Percentiles rank a stretch among this genome's conserved stretches.
phyloP scores from a whole-genome alignment of 2,113 vertebrate genomes.

The Leptodactylus fuscus region DNA sequence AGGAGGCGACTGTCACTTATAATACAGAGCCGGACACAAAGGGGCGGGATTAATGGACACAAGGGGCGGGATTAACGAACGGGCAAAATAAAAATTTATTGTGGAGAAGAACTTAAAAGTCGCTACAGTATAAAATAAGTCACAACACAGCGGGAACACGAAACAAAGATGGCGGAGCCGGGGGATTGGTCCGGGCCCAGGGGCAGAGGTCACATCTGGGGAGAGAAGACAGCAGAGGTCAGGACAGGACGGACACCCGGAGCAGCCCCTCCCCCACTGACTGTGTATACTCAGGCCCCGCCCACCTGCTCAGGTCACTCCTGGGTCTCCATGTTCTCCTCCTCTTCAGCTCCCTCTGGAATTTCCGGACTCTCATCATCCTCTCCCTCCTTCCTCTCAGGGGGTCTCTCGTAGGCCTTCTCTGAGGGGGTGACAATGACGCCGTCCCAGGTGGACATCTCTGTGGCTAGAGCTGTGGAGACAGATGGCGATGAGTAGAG shows the following conservation, averaged over 20 bases:
- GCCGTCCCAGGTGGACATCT: conserved; percentile 97
- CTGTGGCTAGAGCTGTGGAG: conserved; percentile 84
- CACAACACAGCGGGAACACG: conserved; percentile 30
- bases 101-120: background rate
- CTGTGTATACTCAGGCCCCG: too few species aligned
- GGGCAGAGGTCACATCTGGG: background rate
- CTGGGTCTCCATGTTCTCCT: conserved; percentile 94
- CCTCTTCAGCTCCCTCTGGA: conserved; percentile 80
- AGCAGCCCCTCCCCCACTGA: background rate
- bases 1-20: too few species aligned
- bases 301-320: conserved; percentile 75
- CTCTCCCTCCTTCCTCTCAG: conserved; percentile 95
- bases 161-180: background rate
- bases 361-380: conserved; percentile 92
- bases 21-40: background rate
- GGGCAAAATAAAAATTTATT: conserved; percentile 56
- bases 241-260: background rate
- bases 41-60: background rate
- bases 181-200: conserved; percentile 7
- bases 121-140: conserved; percentile 55
- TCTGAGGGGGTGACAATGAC: conserved; percentile 97
- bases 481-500: background rate
- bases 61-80: background rate
- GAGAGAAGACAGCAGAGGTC: background rate
- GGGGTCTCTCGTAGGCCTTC: conserved; percentile 95